phyloP scores from a whole-genome alignment of 2,797 vertebrate genomes.

The Enteromius thamalakanensis region DNA sequence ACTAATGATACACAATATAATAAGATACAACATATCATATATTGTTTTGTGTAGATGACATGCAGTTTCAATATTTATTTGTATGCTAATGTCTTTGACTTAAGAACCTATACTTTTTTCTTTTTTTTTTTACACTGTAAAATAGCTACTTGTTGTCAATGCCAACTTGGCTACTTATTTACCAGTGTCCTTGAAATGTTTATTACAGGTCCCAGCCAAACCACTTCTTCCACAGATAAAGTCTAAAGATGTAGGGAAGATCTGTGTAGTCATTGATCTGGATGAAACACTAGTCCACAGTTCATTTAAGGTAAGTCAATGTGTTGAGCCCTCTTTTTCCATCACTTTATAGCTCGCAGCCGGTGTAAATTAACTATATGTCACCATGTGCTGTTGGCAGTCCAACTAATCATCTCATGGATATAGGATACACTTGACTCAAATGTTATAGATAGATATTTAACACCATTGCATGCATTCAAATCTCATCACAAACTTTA shows the following conservation, averaged over 20 bases:
- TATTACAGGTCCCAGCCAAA: constrained; percentile 78
- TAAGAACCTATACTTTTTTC: background rate
- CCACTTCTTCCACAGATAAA: constrained; percentile 88
- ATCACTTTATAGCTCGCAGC: constrained; percentile 6
- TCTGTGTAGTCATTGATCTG: constrained; percentile 97
- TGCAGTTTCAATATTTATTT: background rate
- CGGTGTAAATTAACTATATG: constrained; percentile 23
- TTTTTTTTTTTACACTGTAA: constrained; percentile 14
- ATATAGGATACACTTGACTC: constrained; percentile 31
- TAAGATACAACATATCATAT: background rate
- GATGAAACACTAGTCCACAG: constrained; percentile 98
- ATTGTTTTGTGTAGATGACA: constrained; percentile 4
- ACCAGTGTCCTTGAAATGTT: background rate
- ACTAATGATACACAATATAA: background rate
- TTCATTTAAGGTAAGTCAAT: constrained; percentile 91
- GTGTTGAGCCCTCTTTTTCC: constrained; percentile 3
- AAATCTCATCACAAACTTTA: background rate
- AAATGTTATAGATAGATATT: constrained; percentile 35
- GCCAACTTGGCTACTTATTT: constrained; percentile 30
- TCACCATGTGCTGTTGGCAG: constrained; percentile 34
- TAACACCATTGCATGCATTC: constrained; percentile 11
- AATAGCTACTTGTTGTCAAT: background rate
- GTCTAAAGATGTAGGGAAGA: constrained; percentile 88
- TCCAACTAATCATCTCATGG: constrained; percentile 1
- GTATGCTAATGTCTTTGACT: background rate